phyloP scores from a whole-genome alignment of 2,888 invertebrate genomes.

The Ametastegia equiseti region DNA sequence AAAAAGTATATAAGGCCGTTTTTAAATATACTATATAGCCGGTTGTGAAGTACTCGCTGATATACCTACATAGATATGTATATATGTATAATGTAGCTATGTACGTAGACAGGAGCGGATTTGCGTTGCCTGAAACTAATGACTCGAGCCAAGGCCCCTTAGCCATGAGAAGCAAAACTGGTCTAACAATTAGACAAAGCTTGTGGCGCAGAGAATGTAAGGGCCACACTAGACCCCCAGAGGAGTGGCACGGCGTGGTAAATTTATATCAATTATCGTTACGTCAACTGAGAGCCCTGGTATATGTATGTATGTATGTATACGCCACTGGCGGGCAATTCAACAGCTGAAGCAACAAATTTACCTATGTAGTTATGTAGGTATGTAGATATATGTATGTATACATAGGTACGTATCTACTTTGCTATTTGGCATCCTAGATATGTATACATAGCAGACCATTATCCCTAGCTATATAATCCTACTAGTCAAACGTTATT shows the following conservation, averaged over 20 bases:
- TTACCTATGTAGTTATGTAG: neutral
- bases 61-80: no score
- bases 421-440: no score
- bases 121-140: neutral
- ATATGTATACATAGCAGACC: neutral
- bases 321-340: no score
- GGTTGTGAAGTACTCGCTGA: no score
- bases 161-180: slow-evolving; percentile 28
- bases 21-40: no score
- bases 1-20: slow-evolving; percentile 20
- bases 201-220: slow-evolving; percentile 7
- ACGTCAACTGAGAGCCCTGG: neutral
- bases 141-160: neutral
- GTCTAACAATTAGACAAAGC: slow-evolving; percentile 13
- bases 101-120: no score
- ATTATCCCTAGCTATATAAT: neutral
- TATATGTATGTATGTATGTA: neutral
- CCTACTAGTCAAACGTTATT: no score
- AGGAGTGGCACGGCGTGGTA: slow-evolving; percentile 18
- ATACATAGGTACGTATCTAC: neutral
- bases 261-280: slow-evolving; percentile 2
- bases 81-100: neutral
- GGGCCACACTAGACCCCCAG: neutral
- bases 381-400: neutral
- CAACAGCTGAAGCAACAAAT: neutral